phyloP scores from a whole-genome alignment of 2,113 vertebrate genomes.

The Zosterops borbonicus region DNA sequence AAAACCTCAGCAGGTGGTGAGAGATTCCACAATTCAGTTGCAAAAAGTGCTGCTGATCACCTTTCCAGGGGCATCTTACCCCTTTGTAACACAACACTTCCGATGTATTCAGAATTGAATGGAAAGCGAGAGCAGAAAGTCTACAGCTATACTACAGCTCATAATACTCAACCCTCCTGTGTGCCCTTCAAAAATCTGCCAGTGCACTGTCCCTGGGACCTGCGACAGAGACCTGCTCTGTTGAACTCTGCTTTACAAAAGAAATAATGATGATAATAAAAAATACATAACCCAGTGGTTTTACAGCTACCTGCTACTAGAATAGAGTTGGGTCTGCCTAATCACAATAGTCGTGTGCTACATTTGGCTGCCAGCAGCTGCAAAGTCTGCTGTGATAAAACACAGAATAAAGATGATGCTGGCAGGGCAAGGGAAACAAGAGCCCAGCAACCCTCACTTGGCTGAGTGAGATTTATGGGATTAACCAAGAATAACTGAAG shows the following conservation, averaged over 20 bases:
- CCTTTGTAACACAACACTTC: neutral
- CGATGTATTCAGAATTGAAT: fast-evolving
- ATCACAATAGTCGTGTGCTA: neutral
- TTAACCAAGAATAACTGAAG: neutral
- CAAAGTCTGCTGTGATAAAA: neutral
- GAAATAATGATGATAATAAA: neutral
- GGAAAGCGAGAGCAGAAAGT: neutral
- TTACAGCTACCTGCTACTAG: neutral
- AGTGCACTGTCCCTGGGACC: neutral
- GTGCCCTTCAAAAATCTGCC: neutral
- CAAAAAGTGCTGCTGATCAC: neutral
- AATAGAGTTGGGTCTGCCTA: neutral
- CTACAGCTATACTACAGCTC: neutral
- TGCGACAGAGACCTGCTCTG: neutral
- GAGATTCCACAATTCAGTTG: neutral
- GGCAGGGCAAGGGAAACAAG: neutral
- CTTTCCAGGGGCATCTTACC: neutral
- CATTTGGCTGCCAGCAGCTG: neutral
- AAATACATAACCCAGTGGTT: neutral
- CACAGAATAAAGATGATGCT: neutral
- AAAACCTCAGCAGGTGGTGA: neutral
- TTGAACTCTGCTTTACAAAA: neutral
- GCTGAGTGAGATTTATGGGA: neutral
- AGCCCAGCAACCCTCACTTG: neutral
- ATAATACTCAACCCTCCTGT: neutral